A percentile compares a stretch with the other conserved stretches of the same genome.
These are phyloP conservation scores for Meteorus sp. DNA, from an alignment of 1,140 invertebrate genomes.

Conservation along the genomic window DNA sequence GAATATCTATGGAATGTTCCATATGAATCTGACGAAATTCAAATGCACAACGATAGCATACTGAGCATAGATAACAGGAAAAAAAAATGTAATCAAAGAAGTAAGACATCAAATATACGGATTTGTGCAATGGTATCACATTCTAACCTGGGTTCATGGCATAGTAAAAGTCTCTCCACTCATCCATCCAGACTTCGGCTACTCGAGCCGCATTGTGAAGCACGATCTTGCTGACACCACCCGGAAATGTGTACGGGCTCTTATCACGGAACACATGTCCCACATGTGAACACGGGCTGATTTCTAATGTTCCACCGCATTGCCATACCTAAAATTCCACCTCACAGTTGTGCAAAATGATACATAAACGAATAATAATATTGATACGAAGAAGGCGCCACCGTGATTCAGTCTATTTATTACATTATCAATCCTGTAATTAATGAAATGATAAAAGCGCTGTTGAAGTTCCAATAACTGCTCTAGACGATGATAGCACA, in stretches of 20 bases:
- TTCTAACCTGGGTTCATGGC: conserved; percentile 95
- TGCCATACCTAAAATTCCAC: conserved; percentile 89
- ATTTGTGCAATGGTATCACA: conserved; percentile 18
- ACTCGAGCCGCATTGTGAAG: conserved; percentile 95
- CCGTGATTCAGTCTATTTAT: too few species aligned
- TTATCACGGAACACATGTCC: conserved; percentile 99
- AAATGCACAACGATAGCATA: background rate
- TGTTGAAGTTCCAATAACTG: too few species aligned
- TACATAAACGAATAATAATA: background rate
- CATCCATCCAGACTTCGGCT: conserved; percentile 98
- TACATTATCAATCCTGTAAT: too few species aligned
- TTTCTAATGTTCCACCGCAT: conserved; percentile 94
- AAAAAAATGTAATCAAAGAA: too few species aligned
- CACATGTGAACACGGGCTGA: conserved; percentile 94
- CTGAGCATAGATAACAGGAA: conserved; percentile 1
- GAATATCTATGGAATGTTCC: background rate
- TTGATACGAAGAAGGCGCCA: background rate
- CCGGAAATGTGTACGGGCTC: conserved; percentile 98
- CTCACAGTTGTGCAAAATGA: conserved; percentile 41
- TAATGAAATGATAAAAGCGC: too few species aligned
- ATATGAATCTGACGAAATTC: background rate
- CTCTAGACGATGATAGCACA: too few species aligned
- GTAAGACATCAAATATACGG: background rate
- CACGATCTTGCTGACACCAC: conserved; percentile 95
- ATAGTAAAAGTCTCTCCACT: conserved; percentile 98